These are phyloP conservation scores for Nothocercus nigrocapillus DNA, from an alignment of 2,113 vertebrate species.

Conservation along the genomic window DNA sequence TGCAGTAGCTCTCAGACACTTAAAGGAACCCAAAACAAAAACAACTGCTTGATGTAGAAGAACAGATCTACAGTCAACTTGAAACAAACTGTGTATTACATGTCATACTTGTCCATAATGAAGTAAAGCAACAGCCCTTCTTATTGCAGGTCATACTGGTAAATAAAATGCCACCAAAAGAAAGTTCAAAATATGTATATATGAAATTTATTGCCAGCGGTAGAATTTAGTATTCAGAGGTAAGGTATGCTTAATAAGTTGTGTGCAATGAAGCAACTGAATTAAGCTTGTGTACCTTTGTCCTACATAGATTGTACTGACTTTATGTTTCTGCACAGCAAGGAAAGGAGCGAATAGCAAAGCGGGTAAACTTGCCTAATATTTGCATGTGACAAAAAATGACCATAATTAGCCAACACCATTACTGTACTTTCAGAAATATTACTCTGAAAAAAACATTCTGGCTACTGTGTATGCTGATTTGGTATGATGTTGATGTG, in stretches of 20 bases:
- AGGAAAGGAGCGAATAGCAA: neutral
- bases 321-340: neutral
- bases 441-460: accelerated
- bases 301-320: accelerated
- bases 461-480: neutral
- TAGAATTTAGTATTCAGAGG: neutral
- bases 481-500: neutral
- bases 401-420: neutral
- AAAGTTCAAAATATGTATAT: neutral
- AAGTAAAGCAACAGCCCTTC: neutral
- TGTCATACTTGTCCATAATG: neutral
- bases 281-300: neutral
- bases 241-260: neutral
- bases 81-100: neutral
- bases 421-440: neutral
- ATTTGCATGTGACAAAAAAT: neutral
- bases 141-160: neutral
- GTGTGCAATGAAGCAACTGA: neutral
- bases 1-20: neutral
- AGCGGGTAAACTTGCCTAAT: neutral
- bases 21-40: neutral
- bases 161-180: neutral
- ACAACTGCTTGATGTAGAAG: neutral
- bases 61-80: neutral
- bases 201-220: neutral